A percentile compares a stretch with the other conserved stretches of the same genome.
Conservation (phyloP, 2,113 vertebrate species). For the Rhombomys opimus region DNA sequence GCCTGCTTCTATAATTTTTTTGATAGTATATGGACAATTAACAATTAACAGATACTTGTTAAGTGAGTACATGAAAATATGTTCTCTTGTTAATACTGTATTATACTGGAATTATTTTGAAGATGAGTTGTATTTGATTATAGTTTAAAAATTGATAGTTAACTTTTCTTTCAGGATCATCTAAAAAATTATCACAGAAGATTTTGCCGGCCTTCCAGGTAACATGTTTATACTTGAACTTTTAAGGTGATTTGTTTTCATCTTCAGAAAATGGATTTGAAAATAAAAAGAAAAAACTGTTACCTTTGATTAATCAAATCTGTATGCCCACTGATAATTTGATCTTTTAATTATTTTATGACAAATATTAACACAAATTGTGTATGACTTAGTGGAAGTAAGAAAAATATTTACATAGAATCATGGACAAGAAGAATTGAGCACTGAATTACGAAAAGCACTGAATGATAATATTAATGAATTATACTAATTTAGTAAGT, state of each 20-base stretch:
- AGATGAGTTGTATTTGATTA: slow-evolving; percentile 8
- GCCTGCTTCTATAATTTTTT: slow-evolving; percentile 26
- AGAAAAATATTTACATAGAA: slow-evolving; percentile 5
- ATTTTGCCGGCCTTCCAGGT: slow-evolving; percentile 82
- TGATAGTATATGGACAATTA: background rate
- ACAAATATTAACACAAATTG: slow-evolving; percentile 45
- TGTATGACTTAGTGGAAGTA: slow-evolving; percentile 18
- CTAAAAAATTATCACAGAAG: slow-evolving; percentile 87
- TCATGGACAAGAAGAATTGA: background rate
- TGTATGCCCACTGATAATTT: slow-evolving; percentile 22
- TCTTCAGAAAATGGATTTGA: slow-evolving; percentile 39
- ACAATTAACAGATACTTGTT: slow-evolving; percentile 13
- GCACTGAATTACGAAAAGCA: background rate
- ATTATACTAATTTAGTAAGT: background rate
- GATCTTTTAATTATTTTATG: slow-evolving; percentile 36
- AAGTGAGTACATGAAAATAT: background rate
- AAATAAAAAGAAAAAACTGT: slow-evolving; percentile 18
- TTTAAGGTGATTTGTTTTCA: slow-evolving; percentile 41
- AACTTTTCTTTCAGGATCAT: slow-evolving; percentile 80
- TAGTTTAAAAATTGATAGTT: background rate
- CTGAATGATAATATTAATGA: background rate
- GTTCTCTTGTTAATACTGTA: background rate
- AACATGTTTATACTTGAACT: slow-evolving; percentile 28
- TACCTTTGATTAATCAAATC: slow-evolving; percentile 9
- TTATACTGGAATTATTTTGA: slow-evolving; percentile 18